Base-by-base conservation (phyloP, 2,797 vertebrate genomes). In the Eremophila alpestris region DNA sequence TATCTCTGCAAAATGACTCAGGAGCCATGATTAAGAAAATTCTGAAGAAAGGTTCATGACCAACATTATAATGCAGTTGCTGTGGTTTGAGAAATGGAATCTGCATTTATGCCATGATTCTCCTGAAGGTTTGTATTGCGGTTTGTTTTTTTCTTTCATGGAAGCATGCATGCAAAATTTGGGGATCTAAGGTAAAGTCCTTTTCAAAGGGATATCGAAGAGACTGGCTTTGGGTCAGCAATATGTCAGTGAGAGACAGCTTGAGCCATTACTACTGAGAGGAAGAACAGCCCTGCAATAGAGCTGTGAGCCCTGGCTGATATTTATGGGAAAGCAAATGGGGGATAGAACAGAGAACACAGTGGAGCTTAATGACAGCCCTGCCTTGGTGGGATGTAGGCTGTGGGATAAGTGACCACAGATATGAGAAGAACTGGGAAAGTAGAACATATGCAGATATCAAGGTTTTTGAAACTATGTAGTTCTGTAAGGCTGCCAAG, bases 241-340 rank as follows among this genome's bases (percentile, higher is more conserved):
- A 10, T 81, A 75, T 83, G 89, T 92, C 91, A 73, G 59, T 16
- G 16, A 81, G 59, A 95, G 90, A 55, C 74, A 85, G 65, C 77
- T n/a, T 86, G 93, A 95, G 80, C 87, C 10, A 11, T 90, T 74
- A 65, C 62, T 71, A 87, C 68, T 83, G 67, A 63, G 76, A 88
- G 79, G 60, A 87, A 74, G 26, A 58, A 11, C 7, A 58, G 84
- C 67, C 70, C 86, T 78, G 32, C 63, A 63, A 45, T 60, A n/a
- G 40, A 11, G n/a, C 9, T 23, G 54, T 68, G 56, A 83, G 48
- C 88, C 10, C 52, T 86, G 82, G 43, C 43, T 70, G 65, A 83
- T 30, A 7, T 30, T 41, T 15, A 41, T n/a, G n/a, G n/a, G n/a
- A n/a, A n/a, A n/a, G n/a, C n/a, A n/a, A n/a, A n/a, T n/a, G n/a